These are phyloP conservation scores for Vidua macroura DNA, from an alignment of 2,113 vertebrate species.

Conservation along the genomic window DNA sequence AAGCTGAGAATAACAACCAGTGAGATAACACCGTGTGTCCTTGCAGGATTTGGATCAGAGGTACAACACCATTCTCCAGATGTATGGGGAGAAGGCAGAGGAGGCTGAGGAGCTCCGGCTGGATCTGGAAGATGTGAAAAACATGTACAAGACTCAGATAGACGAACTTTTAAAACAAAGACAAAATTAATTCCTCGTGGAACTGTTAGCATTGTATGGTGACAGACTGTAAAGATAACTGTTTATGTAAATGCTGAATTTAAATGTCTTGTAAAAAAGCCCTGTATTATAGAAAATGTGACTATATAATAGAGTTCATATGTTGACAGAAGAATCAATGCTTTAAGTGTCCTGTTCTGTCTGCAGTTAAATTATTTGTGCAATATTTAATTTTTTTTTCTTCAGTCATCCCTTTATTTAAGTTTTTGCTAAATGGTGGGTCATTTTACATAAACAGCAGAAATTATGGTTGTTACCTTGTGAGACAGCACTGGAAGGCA, in stretches of 20 bases:
- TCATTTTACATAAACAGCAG: constrained; percentile 27
- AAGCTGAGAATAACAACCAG: not conserved
- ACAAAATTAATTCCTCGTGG: constrained; percentile 65
- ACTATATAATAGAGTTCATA: constrained; percentile 66
- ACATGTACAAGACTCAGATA: constrained; percentile 98
- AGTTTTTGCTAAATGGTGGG: constrained; percentile 40
- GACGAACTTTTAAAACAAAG: constrained; percentile 90
- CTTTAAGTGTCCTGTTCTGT: constrained; percentile 66
- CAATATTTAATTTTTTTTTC: constrained; percentile 73
- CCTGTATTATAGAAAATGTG: constrained; percentile 69
- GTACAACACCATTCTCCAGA: constrained; percentile 98
- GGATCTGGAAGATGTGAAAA: constrained; percentile 97
- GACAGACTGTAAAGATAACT: constrained; percentile 61
- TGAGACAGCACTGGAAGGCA: not conserved
- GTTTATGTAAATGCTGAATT: constrained; percentile 64
- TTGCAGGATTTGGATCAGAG: constrained; percentile 95
- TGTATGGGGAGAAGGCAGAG: constrained; percentile 99
- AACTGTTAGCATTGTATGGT: not conserved
- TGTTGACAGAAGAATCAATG: constrained; percentile 42
- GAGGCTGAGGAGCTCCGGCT: constrained; percentile 93
- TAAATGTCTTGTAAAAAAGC: constrained; percentile 63
- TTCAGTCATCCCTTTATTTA: constrained; percentile 43
- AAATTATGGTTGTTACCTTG: not conserved
- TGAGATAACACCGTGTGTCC: not conserved
- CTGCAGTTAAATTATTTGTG: constrained; percentile 81